Evolutionary conservation across 2,888 invertebrate genomes (phyloP).

Genomic region (Drosophila maculinotata): DNA sequence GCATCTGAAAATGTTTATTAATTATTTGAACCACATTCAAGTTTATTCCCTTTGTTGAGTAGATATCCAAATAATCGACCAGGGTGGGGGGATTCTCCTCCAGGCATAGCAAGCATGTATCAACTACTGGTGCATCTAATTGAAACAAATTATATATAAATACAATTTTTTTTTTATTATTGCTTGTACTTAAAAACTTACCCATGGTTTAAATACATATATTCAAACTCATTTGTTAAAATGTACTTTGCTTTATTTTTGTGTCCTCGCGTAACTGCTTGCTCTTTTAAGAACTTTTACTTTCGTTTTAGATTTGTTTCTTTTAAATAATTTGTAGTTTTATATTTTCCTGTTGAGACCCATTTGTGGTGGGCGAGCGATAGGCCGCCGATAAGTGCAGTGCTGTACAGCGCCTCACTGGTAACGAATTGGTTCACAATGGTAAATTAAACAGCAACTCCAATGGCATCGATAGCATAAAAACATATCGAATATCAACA

Average conservation of each 20-base stretch:
- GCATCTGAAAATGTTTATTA: constrained; percentile 61
- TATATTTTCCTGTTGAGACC: constrained; percentile 54
- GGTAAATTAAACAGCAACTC: constrained; percentile 2
- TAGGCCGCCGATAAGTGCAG: constrained; percentile 27
- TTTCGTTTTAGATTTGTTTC: constrained; percentile 32
- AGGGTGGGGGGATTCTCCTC: constrained; percentile 54
- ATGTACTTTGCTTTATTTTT: background rate
- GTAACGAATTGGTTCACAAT: constrained; percentile 20
- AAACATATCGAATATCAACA: constrained; percentile 31
- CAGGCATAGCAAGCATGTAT: constrained; percentile 61
- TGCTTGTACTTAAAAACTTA: constrained; percentile 27
- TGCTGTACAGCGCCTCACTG: constrained; percentile 18
- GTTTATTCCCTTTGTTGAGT: constrained; percentile 42
- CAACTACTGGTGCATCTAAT: constrained; percentile 29
- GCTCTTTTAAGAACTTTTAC: background rate
- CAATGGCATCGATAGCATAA: constrained; percentile 12
- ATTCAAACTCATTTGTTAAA: constrained; percentile 17
- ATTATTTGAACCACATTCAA: constrained; percentile 59
- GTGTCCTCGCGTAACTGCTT: no score
- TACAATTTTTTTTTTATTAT: background rate
- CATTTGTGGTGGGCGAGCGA: constrained; percentile 49
- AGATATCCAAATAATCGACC: constrained; percentile 50
- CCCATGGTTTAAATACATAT: constrained; percentile 49
- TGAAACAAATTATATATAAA: background rate
- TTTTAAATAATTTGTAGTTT: constrained; percentile 49